Evolutionary conservation across 2,888 invertebrate genomes (phyloP).

Genomic region (Prostheceraeus crozeri): DNA sequence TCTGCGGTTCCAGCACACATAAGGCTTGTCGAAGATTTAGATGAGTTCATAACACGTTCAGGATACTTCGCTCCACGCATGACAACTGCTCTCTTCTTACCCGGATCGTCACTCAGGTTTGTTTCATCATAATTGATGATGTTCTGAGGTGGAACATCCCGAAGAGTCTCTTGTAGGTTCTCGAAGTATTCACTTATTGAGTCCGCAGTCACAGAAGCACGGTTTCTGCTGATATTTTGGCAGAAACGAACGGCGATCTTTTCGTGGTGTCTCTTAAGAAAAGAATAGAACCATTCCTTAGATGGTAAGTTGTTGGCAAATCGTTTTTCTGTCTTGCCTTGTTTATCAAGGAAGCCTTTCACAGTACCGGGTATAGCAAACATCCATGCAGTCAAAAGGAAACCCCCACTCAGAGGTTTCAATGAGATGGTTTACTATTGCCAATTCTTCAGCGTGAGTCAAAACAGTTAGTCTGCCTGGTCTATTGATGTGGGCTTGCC

Average conservation of each 20-base stretch:
- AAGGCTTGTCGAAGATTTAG: slow-evolving; percentile 47
- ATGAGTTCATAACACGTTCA: slow-evolving; percentile 48
- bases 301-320: too few relatives aligned
- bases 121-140: slow-evolving; percentile 21
- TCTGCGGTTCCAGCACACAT: slow-evolving; percentile 54
- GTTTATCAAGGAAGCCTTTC: slow-evolving; percentile 6
- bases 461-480: slow-evolving; percentile 5
- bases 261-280: too few relatives aligned
- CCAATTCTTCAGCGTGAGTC: background rate
- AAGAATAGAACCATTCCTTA: too few relatives aligned
- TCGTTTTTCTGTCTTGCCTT: too few relatives aligned
- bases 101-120: slow-evolving; percentile 18
- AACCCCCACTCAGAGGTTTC: slow-evolving; percentile 14
- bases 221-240: background rate
- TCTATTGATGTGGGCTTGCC: too few relatives aligned
- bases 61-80: slow-evolving; percentile 48
- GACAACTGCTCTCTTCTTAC: slow-evolving; percentile 10
- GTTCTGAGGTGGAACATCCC: background rate
- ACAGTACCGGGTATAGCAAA: background rate
- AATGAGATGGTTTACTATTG: background rate
- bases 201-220: slow-evolving; percentile 1
- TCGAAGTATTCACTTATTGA: slow-evolving; percentile 4
- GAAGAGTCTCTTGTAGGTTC: background rate
- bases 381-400: slow-evolving; percentile 6
- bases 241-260: too few relatives aligned